Evolutionary conservation across 2,797 vertebrate genomes (phyloP), one percentile per base, ranked within the genome.

Genomic region (Nannoperca australis): DNA sequence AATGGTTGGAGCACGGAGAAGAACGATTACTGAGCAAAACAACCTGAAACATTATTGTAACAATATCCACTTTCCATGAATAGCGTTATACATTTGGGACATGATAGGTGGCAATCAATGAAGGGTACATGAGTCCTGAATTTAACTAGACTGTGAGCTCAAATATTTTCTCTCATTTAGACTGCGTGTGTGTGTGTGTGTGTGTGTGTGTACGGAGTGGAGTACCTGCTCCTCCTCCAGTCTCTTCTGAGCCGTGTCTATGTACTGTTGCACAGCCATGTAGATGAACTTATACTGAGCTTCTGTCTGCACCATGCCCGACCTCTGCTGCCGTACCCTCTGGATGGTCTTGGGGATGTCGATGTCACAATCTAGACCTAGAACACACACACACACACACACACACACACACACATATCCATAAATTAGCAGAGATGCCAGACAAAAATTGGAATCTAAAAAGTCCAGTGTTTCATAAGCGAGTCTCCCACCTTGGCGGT

Each of bases 271-370:
- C 51, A 96, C 95, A 0, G 96, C 96, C 95, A 96, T 96, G 92
- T 97, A 96, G 75, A 96, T 97, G n/a, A 97, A 96, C 89, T 97
- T 97, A 76, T 96, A 96, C 93, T 97, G 97, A 0, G 96, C 97
- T 87, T 97, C 96, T 0, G 96, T 97, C 92, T 96, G 97, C 88
- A 97, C 96, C 97, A 96, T 97, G 44, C 97, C 96, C 0, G 96
- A 97, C 15, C 96, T 92, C 92, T 96, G 97, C 93, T 95, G 91
- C 20, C 96, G 95, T 0, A 97, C 96, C 93, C 94, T 95, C 94
- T 97, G 96, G 81, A 96, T 97, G 13, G 95, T 97, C 81, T 97
- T 97, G 0, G 96, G 96, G 93, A 97, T 93, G 87, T 97, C 96
- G 0, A 97, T 96, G 79, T 97, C 96, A 7, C 96, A 96, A 85